Conservation (phyloP, 2,113 vertebrate genomes). For the Spea multiplicata region DNA sequence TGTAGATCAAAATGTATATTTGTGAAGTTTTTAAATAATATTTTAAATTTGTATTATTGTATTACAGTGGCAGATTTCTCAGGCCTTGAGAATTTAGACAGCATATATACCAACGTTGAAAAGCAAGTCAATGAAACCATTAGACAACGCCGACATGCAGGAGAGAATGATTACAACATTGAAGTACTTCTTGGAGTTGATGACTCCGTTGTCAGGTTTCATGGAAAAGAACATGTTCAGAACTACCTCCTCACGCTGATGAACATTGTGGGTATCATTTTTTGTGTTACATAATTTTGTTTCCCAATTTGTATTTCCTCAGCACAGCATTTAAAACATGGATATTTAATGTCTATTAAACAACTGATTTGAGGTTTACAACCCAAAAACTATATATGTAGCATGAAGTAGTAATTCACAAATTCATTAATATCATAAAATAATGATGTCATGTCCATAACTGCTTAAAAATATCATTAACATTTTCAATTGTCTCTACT, state of each 20-base stretch:
- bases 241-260: slow-evolving; percentile 98
- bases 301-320: fast-evolving
- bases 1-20: neutral
- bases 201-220: slow-evolving; percentile 94
- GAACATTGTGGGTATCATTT: slow-evolving; percentile 88
- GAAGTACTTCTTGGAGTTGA: slow-evolving; percentile 95
- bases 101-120: slow-evolving; percentile 54
- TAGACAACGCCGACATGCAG: slow-evolving; percentile 72
- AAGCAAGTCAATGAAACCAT: slow-evolving; percentile 74
- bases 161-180: slow-evolving; percentile 86
- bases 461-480: too few relatives aligned
- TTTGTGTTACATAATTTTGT: neutral
- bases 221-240: slow-evolving; percentile 97
- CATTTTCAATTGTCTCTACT: too few relatives aligned
- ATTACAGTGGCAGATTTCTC: slow-evolving; percentile 67
- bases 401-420: too few relatives aligned
- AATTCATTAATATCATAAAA: too few relatives aligned
- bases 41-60: slow-evolving; percentile 28
- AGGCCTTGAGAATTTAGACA: slow-evolving; percentile 61
- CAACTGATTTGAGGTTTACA: too few relatives aligned
- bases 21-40: neutral
- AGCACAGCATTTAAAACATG: too few relatives aligned
- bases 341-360: too few relatives aligned
- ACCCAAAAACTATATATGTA: too few relatives aligned
- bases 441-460: too few relatives aligned